These are phyloP conservation scores for Podarcis cretensis DNA, from an alignment of 2,113 vertebrate genomes.

Conservation along the genomic window DNA sequence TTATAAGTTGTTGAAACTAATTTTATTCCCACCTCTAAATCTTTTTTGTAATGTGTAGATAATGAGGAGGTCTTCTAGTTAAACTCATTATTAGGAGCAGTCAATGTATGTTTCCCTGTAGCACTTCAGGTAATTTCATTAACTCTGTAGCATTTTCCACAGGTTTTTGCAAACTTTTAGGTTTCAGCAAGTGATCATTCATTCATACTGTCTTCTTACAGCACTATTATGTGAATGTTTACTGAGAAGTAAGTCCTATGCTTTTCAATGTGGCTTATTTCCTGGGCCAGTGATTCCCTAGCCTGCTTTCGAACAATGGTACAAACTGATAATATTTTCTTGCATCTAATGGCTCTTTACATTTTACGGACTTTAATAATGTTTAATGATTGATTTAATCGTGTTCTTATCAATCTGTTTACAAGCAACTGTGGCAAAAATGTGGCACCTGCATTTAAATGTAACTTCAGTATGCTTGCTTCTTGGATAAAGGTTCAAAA, in stretches of 20 bases:
- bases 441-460: too few relatives aligned
- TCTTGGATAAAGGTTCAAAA: too few relatives aligned
- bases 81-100: constrained; percentile 60
- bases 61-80: constrained; percentile 53
- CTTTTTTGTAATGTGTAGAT: constrained; percentile 46
- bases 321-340: too few relatives aligned
- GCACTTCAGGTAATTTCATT: constrained; percentile 47
- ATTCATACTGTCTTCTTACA: neutral
- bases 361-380: too few relatives aligned
- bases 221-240: neutral
- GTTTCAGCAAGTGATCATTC: constrained; percentile 11
- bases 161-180: constrained; percentile 28
- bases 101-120: constrained; percentile 58
- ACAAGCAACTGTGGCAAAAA: too few relatives aligned
- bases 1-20: constrained; percentile 37
- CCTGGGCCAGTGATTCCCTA: neutral
- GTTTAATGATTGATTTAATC: too few relatives aligned
- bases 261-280: neutral
- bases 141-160: constrained; percentile 36
- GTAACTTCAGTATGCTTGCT: too few relatives aligned
- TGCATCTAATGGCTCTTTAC: too few relatives aligned
- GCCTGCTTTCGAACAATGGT: too few relatives aligned
- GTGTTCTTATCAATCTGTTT: too few relatives aligned
- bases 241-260: neutral
- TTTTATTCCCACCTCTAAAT: constrained; percentile 43